Evolutionary conservation across 2,113 vertebrate genomes (phyloP).

Genomic region (Podocnemis expansa): DNA sequence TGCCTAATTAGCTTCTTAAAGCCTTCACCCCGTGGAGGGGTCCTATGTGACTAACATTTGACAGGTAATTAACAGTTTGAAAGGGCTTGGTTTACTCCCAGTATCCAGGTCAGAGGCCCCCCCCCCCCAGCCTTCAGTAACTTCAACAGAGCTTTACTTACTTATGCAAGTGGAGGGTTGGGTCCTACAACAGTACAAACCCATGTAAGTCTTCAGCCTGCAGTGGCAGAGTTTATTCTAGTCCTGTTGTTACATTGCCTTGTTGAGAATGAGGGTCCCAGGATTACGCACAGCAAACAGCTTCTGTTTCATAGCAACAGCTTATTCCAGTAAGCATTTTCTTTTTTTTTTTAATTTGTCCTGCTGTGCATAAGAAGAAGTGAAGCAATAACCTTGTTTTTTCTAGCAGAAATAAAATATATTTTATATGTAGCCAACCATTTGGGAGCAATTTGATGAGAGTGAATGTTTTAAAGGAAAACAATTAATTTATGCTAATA

Average conservation of each 20-base stretch:
- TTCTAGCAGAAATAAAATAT: neutral
- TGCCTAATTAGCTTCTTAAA: neutral
- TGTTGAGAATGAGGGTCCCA: neutral
- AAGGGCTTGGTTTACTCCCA: neutral
- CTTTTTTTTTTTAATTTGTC: neutral
- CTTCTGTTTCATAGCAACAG: neutral
- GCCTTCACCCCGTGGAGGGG: neutral
- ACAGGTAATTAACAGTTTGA: neutral
- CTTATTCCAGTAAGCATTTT: neutral
- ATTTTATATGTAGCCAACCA: neutral
- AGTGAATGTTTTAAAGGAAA: neutral
- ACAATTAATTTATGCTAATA: neutral
- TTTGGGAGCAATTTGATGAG: neutral
- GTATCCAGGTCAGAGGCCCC: neutral
- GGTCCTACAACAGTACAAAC: rapidly evolving
- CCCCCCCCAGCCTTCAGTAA: neutral
- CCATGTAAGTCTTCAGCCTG: neutral
- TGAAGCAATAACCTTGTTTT: neutral
- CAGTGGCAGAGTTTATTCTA: rapidly evolving
- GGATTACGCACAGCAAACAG: neutral
- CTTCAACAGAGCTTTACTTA: neutral
- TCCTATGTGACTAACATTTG: neutral
- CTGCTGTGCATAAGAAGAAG: neutral
- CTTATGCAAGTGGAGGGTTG: neutral
- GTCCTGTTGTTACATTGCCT: neutral